Conservation (phyloP, 37 sponge, comb jelly and placozoan species). For the Cladorhizidae sp. region DNA sequence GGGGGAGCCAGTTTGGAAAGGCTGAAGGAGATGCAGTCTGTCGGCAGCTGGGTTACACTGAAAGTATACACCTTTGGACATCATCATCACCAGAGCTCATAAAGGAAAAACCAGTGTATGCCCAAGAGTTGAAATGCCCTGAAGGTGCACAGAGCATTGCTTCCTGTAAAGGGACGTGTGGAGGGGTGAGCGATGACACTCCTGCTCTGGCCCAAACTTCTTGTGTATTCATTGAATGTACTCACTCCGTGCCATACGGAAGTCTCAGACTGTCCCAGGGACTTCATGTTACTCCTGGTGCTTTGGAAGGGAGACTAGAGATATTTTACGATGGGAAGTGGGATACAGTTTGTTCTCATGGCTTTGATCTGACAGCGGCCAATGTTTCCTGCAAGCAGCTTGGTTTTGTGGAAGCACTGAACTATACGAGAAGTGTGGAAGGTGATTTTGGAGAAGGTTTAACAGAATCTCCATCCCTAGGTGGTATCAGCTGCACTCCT, state of each 20-base stretch:
- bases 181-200: background rate
- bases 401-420: background rate
- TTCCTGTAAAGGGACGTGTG: background rate
- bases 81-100: background rate
- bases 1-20: background rate
- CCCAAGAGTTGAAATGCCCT: background rate
- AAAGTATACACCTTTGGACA: background rate
- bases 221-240: constrained; percentile 3
- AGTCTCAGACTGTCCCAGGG: constrained; percentile 1
- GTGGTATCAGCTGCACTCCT: background rate
- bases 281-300: background rate
- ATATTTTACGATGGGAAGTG: constrained; percentile 17
- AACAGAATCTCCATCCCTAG: background rate
- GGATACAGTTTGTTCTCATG: constrained; percentile 4
- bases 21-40: constrained; percentile 23
- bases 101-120: background rate
- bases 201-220: background rate
- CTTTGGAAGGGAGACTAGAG: constrained; percentile 3
- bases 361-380: background rate
- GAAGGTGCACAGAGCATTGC: background rate
- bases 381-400: constrained; percentile 10
- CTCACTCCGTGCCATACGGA: constrained; percentile 13
- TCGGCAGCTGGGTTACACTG: constrained; percentile 14
- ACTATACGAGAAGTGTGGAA: background rate
- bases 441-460: background rate